phyloP scores from a whole-genome alignment of 2,888 invertebrate genomes.

The Athalia cordata region DNA sequence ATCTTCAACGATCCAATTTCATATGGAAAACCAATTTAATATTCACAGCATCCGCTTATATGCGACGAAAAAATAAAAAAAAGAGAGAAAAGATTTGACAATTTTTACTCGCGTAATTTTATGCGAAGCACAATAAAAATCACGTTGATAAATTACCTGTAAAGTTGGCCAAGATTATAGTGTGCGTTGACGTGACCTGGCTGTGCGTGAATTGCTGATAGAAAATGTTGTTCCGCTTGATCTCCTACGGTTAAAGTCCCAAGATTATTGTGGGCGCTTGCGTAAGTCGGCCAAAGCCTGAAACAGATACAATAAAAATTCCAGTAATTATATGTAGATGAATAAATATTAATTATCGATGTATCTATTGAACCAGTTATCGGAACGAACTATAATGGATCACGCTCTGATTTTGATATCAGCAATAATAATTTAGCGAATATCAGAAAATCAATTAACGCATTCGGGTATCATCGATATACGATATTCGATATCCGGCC shows the following conservation, averaged over 20 bases:
- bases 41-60: not conserved
- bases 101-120: not conserved
- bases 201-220: conserved; percentile 83
- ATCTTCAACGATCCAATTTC: not conserved
- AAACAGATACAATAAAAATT: not conserved
- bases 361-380: not conserved
- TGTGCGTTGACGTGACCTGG: conserved; percentile 88
- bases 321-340: not conserved
- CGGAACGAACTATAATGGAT: too few species aligned
- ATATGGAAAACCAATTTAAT: conserved; percentile 10
- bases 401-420: too few species aligned
- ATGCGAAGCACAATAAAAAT: not conserved
- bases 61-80: not conserved
- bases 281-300: conserved; percentile 90
- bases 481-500: not conserved
- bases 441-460: not conserved
- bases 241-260: conserved; percentile 85
- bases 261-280: conserved; percentile 91
- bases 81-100: not conserved
- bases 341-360: not conserved
- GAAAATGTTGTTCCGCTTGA: conserved; percentile 86
- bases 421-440: too few species aligned
- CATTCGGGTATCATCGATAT: not conserved
- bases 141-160: conserved; percentile 78
- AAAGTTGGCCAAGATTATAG: conserved; percentile 88